These are phyloP conservation scores for Agapornis canus DNA, from an alignment of 2,797 vertebrate species.

Conservation along the genomic window DNA sequence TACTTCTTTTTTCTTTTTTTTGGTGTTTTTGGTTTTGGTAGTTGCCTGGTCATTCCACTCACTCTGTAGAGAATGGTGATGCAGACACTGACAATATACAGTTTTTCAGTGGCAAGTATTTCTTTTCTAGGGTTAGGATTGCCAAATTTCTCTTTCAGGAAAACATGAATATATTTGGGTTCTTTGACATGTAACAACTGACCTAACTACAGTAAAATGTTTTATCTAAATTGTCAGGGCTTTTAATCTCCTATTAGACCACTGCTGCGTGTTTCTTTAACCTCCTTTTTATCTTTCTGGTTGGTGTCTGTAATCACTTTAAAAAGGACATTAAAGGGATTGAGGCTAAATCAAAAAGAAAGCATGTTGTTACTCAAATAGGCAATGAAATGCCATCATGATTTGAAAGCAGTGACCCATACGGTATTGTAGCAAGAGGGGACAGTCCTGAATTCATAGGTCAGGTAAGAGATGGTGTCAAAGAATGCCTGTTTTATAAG, in stretches of 20 bases:
- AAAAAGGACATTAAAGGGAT: conserved; percentile 58
- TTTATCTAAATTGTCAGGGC: background rate
- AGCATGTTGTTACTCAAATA: conserved; percentile 54
- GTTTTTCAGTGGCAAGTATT: background rate
- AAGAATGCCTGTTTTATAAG: conserved; percentile 46
- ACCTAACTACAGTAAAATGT: background rate
- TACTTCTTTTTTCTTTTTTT: background rate
- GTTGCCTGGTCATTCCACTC: background rate
- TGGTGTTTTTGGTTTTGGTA: background rate
- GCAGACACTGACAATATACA: background rate
- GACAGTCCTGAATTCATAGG: conserved; percentile 50
- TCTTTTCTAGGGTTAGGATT: background rate
- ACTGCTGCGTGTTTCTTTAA: conserved; percentile 46
- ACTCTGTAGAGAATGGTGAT: background rate
- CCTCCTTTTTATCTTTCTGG: conserved; percentile 61
- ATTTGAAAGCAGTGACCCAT: conserved; percentile 53
- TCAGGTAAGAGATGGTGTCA: conserved; percentile 53
- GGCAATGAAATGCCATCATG: conserved; percentile 59
- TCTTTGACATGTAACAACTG: background rate
- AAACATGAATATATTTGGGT: background rate
- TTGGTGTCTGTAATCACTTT: conserved; percentile 51
- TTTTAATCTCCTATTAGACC: conserved; percentile 14
- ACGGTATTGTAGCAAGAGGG: conserved; percentile 54
- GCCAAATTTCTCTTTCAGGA: background rate
- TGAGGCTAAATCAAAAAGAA: conserved; percentile 65